These are phyloP conservation scores for Tenthredo mesomela DNA, from an alignment of 2,888 invertebrate genomes.

Conservation along the genomic window DNA sequence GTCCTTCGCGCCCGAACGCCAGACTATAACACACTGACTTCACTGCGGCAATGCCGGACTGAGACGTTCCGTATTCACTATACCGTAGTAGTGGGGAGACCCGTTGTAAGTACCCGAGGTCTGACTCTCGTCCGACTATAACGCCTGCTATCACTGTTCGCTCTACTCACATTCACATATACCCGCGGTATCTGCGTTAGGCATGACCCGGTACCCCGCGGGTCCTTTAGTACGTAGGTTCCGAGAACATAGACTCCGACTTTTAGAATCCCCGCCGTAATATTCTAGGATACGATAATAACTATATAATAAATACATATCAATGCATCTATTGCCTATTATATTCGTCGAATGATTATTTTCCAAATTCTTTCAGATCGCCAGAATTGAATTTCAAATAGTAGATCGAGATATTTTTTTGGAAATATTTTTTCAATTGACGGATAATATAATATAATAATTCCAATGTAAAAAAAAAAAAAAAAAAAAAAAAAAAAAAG, in stretches of 20 bases:
- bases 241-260: neutral
- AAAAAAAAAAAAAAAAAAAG: no score
- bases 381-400: no score
- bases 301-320: no score
- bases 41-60: slow-evolving; percentile 33
- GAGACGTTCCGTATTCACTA: slow-evolving; percentile 39
- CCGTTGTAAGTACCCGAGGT: slow-evolving; percentile 21
- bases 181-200: neutral
- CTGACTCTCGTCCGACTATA: neutral
- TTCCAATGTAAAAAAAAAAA: no score
- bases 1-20: slow-evolving; percentile 36
- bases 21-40: slow-evolving; percentile 46
- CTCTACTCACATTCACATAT: slow-evolving; percentile 6
- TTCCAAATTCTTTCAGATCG: no score
- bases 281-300: neutral
- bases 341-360: neutral
- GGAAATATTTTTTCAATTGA: no score
- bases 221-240: neutral
- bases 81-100: slow-evolving; percentile 5
- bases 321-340: neutral
- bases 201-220: slow-evolving; percentile 36
- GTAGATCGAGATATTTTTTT: no score
- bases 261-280: neutral
- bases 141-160: slow-evolving; percentile 32
- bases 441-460: no score